Conservation (phyloP, 2,888 invertebrate genomes). For the Drosophila pseudotakahashii region DNA sequence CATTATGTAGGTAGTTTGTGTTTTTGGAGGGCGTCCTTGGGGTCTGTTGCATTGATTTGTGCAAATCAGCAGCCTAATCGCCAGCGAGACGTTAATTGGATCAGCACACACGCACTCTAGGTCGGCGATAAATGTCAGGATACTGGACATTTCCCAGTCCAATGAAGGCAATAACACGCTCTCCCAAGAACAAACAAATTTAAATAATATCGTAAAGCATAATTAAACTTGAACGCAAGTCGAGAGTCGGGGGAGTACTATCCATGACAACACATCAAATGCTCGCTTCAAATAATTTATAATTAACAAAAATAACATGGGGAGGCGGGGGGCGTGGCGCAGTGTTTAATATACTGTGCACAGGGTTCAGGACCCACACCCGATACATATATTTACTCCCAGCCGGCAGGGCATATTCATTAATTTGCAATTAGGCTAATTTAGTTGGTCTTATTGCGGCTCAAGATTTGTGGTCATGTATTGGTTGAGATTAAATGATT, state of each 20-base stretch:
- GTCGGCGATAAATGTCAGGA: constrained; percentile 8
- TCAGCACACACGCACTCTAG: constrained; percentile 31
- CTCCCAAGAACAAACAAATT: constrained; percentile 1
- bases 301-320: constrained; percentile 34
- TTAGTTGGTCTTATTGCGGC: constrained; percentile 20
- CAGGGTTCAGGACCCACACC: background rate
- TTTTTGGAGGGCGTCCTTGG: background rate
- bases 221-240: constrained; percentile 16
- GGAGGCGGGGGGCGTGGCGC: constrained; percentile 7
- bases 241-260: constrained; percentile 5
- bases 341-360: constrained; percentile 21
- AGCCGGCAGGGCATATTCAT: constrained; percentile 29
- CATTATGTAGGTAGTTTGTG: background rate
- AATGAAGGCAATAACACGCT: background rate
- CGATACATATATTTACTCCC: background rate
- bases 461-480: constrained; percentile 11
- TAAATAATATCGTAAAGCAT: constrained; percentile 16
- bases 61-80: constrained; percentile 65
- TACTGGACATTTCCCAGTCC: constrained; percentile 6
- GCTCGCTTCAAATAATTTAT: constrained; percentile 32
- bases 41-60: constrained; percentile 61
- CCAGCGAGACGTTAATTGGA: constrained; percentile 70
- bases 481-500: background rate
- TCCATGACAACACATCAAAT: constrained; percentile 43
- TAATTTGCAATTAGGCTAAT: constrained; percentile 41